These are phyloP conservation scores for Sphaerodactylus townsendi DNA, from an alignment of 2,113 vertebrate genomes.

Conservation along the genomic window DNA sequence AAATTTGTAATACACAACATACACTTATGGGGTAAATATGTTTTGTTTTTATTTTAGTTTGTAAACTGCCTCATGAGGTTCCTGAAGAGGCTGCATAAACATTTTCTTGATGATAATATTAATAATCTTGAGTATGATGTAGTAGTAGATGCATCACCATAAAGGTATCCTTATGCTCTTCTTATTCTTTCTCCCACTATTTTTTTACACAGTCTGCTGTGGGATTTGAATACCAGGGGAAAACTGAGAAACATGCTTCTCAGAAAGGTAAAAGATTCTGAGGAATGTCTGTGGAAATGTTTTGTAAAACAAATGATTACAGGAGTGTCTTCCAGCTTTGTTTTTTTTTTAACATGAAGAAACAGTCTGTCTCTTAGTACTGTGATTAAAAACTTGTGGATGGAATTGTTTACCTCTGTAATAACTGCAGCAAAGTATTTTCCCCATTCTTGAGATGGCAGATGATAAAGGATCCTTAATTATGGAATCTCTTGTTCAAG, in stretches of 20 bases:
- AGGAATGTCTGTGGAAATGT: neutral
- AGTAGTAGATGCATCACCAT: neutral
- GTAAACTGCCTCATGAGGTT: no score
- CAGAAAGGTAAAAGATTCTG: constrained; percentile 84
- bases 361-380: neutral
- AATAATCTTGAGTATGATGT: neutral
- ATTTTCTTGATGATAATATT: no score
- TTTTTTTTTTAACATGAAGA: neutral
- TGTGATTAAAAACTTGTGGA: neutral
- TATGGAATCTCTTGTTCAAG: neutral
- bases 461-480: neutral
- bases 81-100: no score
- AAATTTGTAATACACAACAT: neutral
- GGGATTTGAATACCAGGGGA: constrained; percentile 95
- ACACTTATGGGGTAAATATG: neutral
- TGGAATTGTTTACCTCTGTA: neutral
- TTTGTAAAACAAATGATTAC: neutral
- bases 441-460: neutral
- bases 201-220: constrained; percentile 86
- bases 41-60: no score
- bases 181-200: neutral
- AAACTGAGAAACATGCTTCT: constrained; percentile 95
- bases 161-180: neutral
- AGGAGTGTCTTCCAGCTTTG: neutral
- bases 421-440: neutral